phyloP scores from a whole-genome alignment of 2,113 vertebrate species.

The Hippocampus guttulatus region DNA sequence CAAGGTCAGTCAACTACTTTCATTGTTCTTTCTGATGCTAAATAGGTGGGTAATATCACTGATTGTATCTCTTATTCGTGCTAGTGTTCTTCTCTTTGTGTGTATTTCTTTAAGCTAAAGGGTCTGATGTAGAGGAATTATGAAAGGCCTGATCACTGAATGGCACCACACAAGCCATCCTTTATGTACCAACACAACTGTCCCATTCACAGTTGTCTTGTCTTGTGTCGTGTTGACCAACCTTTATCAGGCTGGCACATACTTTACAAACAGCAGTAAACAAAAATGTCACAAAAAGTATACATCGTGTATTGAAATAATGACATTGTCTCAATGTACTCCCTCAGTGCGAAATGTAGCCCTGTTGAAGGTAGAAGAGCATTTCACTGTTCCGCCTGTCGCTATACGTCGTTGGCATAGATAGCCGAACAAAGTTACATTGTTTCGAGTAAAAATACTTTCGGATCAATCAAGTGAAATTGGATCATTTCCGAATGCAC shows the following conservation, averaged over 20 bases:
- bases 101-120: conserved; percentile 3
- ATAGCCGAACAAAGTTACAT: not conserved
- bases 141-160: conserved; percentile 36
- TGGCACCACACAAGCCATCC: conserved; percentile 43
- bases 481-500: too few species aligned
- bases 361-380: not conserved
- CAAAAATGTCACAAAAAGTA: not conserved
- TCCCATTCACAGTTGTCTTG: conserved; percentile 47
- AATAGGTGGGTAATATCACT: not conserved
- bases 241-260: not conserved
- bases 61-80: not conserved
- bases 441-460: too few species aligned
- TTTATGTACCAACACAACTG: conserved; percentile 52
- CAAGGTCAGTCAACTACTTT: conserved; percentile 59
- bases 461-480: too few species aligned
- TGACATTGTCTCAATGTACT: not conserved
- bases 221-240: not conserved
- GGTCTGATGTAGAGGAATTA: conserved; percentile 2
- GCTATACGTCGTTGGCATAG: not conserved
- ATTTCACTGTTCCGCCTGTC: not conserved
- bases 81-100: not conserved
- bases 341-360: not conserved
- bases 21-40: not conserved
- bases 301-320: not conserved
- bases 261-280: not conserved